Conservation (phyloP, 1,140 invertebrate genomes). For the Holcopasites calliopsidis region DNA sequence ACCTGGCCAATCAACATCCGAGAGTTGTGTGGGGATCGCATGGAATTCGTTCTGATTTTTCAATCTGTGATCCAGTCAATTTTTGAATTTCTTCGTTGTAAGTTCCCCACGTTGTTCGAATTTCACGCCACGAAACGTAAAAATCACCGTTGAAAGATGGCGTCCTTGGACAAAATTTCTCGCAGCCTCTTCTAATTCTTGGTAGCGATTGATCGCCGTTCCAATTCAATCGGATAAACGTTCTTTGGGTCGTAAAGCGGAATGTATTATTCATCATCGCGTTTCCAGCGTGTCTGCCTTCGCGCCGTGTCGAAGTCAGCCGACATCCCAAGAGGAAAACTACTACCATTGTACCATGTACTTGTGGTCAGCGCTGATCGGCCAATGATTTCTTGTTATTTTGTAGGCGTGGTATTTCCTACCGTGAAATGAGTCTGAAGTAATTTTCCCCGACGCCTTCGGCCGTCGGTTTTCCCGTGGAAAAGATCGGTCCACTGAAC, state of each 20-base stretch:
- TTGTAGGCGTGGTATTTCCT: background rate
- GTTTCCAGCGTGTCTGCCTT: slow-evolving; percentile 28
- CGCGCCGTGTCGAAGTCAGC: slow-evolving; percentile 8
- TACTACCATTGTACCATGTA: background rate
- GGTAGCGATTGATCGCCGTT: slow-evolving; percentile 51
- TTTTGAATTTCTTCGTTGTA: too few relatives aligned
- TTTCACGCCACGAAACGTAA: too few relatives aligned
- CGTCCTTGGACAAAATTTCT: slow-evolving; percentile 61
- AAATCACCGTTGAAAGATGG: background rate
- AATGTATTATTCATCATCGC: slow-evolving; percentile 59
- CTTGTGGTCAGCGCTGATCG: background rate
- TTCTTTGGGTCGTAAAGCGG: slow-evolving; percentile 11
- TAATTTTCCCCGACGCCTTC: slow-evolving; percentile 24
- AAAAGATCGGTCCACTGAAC: background rate
- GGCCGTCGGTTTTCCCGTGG: background rate
- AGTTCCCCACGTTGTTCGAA: too few relatives aligned
- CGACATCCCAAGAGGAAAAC: slow-evolving; percentile 33
- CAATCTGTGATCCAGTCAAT: too few relatives aligned
- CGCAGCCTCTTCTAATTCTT: slow-evolving; percentile 62
- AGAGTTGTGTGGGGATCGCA: slow-evolving; percentile 11
- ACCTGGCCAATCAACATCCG: slow-evolving; percentile 27
- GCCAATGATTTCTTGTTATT: slow-evolving; percentile 37
- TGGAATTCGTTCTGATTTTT: slow-evolving; percentile 37
- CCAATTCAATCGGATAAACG: slow-evolving; percentile 53
- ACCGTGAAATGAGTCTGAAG: background rate